These are phyloP conservation scores for Campylomormyrus tamandua DNA, from an alignment of 2,113 vertebrate species.

Conservation along the genomic window DNA sequence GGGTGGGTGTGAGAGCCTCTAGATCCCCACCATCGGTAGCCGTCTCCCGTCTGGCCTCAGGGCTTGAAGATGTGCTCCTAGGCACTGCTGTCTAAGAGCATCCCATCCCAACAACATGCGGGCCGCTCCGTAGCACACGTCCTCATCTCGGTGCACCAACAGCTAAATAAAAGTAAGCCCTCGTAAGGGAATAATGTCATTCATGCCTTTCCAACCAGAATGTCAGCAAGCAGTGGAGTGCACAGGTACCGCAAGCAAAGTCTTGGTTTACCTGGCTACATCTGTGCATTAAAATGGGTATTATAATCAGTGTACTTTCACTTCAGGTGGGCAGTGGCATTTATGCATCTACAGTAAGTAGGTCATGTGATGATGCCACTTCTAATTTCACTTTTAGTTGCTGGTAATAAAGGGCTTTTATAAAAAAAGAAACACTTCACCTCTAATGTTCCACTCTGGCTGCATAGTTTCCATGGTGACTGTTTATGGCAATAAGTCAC, in stretches of 20 bases:
- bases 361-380: background rate
- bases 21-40: background rate
- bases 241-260: background rate
- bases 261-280: background rate
- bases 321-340: background rate
- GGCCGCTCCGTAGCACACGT: background rate
- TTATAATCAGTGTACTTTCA: background rate
- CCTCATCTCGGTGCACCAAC: background rate
- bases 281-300: background rate
- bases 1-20: background rate
- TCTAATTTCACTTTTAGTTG: background rate
- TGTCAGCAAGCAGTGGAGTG: background rate
- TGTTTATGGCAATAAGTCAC: background rate
- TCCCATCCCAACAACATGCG: background rate
- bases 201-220: background rate
- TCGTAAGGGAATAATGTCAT: background rate
- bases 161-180: background rate
- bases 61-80: background rate
- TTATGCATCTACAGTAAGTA: background rate
- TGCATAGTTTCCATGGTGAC: conserved; percentile 13
- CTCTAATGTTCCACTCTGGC: background rate
- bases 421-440: background rate
- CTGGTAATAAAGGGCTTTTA: background rate
- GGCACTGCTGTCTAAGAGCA: background rate
- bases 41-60: background rate